Percentiles rank a stretch among this genome's conserved stretches.
Evolutionary conservation across 2,797 vertebrate species (phyloP).

Genomic region (Phalloptychus januarius): DNA sequence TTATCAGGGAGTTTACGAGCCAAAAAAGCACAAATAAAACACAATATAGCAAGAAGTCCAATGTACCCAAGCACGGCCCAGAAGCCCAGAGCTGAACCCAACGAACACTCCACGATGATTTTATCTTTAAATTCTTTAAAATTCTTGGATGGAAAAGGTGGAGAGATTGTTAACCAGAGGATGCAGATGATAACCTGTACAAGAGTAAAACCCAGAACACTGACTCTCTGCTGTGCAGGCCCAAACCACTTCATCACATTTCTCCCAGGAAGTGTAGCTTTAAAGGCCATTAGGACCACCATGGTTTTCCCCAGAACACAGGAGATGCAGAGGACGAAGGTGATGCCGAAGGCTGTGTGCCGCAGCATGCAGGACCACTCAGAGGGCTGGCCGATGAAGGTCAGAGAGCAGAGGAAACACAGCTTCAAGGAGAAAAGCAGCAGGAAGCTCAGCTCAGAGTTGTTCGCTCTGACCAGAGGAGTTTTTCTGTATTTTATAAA

Average conservation of each 20-base stretch:
- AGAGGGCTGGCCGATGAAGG: slow-evolving; percentile 77
- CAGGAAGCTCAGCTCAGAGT: slow-evolving; percentile 80
- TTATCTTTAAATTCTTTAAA: slow-evolving; percentile 66
- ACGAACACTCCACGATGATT: slow-evolving; percentile 74
- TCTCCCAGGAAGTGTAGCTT: slow-evolving; percentile 74
- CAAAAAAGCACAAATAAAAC: slow-evolving; percentile 76
- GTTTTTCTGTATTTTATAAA: slow-evolving; percentile 74
- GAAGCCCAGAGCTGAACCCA: slow-evolving; percentile 72
- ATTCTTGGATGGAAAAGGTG: slow-evolving; percentile 73
- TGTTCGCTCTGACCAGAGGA: slow-evolving; percentile 77
- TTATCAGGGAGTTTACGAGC: slow-evolving; percentile 76
- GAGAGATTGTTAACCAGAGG: slow-evolving; percentile 71
- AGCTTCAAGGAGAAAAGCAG: slow-evolving; percentile 79
- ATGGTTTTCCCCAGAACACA: slow-evolving; percentile 81
- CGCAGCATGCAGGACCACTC: slow-evolving; percentile 82
- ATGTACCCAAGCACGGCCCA: slow-evolving; percentile 77
- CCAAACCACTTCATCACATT: slow-evolving; percentile 82
- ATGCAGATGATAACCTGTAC: slow-evolving; percentile 77
- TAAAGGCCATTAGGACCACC: slow-evolving; percentile 81
- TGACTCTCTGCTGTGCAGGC: slow-evolving; percentile 75
- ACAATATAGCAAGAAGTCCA: slow-evolving; percentile 70
- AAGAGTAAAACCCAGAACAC: slow-evolving; percentile 69
- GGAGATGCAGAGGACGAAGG: slow-evolving; percentile 79
- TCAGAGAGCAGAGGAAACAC: slow-evolving; percentile 81
- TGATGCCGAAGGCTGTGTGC: slow-evolving; percentile 80